Percentiles rank a stretch among this genome's conserved stretches.
Evolutionary conservation across 2,797 vertebrate genomes (phyloP).

Genomic region (Lacerta agilis): DNA sequence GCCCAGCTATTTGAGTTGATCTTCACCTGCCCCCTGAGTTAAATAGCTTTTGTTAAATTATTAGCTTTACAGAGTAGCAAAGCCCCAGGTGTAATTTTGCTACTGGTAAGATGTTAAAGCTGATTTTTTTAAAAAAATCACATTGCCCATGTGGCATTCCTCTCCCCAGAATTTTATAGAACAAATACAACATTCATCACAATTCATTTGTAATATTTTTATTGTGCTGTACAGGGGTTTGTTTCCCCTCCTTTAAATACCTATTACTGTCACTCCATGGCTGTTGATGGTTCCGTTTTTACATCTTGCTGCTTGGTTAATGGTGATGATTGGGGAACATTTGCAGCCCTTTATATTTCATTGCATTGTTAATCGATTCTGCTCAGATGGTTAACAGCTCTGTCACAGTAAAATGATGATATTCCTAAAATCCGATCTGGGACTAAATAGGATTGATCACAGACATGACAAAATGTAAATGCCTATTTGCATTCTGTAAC

Average conservation of each 20-base stretch:
- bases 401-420: slow-evolving; percentile 33
- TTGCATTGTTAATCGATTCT: slow-evolving; percentile 49
- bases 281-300: slow-evolving; percentile 46
- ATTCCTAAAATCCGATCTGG: slow-evolving; percentile 41
- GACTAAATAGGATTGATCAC: slow-evolving; percentile 53
- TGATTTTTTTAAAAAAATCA: not conserved
- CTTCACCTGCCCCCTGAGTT: not conserved
- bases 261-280: slow-evolving; percentile 10
- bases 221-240: not conserved
- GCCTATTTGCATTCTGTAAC: slow-evolving; percentile 23
- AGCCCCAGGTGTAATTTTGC: slow-evolving; percentile 10
- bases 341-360: slow-evolving; percentile 52
- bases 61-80: not conserved
- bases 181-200: slow-evolving; percentile 25
- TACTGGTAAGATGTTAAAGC: not conserved
- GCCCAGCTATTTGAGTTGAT: not conserved
- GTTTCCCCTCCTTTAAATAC: slow-evolving; percentile 34
- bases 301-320: slow-evolving; percentile 44
- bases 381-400: slow-evolving; percentile 45
- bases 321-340: slow-evolving; percentile 39
- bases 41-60: not conserved
- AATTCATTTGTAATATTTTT: slow-evolving; percentile 34
- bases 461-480: slow-evolving; percentile 48
- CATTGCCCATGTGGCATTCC: not conserved
- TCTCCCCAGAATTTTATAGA: not conserved